A percentile compares a stretch with the other conserved stretches of the same genome.
phyloP scores from a whole-genome alignment of 1,140 invertebrate species.

The Grapholita molesta region DNA sequence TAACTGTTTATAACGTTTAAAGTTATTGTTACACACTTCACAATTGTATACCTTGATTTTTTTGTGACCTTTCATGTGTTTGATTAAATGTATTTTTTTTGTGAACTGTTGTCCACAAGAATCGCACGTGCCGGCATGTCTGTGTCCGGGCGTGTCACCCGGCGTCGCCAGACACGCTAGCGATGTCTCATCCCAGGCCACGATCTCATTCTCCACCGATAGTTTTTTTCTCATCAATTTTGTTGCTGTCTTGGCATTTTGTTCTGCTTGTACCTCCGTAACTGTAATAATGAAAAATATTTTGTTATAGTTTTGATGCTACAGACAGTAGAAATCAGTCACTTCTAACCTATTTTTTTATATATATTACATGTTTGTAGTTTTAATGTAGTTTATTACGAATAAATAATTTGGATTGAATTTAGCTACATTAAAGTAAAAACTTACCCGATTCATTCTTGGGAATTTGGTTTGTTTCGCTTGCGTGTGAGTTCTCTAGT shows the following conservation, averaged over 20 bases:
- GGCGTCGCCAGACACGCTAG: not conserved
- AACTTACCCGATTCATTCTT: not conserved
- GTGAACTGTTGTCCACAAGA: not conserved
- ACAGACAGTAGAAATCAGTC: no score
- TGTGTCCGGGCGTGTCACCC: not conserved
- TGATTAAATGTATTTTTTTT: not conserved
- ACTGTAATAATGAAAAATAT: not conserved
- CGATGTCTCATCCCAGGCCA: not conserved
- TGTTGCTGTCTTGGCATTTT: not conserved
- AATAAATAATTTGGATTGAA: not conserved
- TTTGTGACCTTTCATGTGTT: not conserved
- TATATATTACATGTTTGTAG: no score
- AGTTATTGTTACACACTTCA: not conserved
- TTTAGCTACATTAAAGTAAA: not conserved
- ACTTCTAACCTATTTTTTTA: no score
- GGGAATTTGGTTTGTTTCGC: not conserved
- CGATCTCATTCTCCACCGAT: not conserved
- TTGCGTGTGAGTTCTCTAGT: not conserved
- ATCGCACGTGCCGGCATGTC: not conserved
- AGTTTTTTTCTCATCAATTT: not conserved
- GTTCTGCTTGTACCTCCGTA: not conserved
- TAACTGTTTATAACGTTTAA: not conserved
- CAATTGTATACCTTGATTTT: not conserved
- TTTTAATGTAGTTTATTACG: no score
- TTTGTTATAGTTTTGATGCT: not conserved